A percentile compares a stretch with the other conserved stretches of the same genome.
Conservation (phyloP, 2,113 vertebrate species). For the Vulpes vulpes region DNA sequence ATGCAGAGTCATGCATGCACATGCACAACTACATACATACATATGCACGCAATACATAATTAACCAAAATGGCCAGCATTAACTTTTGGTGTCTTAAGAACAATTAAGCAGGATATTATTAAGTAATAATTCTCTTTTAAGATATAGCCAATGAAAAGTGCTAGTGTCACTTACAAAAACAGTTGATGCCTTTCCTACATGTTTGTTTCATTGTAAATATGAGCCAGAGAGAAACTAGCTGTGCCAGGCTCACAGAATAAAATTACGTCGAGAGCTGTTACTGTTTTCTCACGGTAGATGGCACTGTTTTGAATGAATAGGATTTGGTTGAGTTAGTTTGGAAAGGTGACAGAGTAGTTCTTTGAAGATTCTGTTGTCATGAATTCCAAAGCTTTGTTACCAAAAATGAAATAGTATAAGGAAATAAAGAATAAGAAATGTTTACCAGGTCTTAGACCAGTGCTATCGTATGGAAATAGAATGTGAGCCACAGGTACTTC, state of each 20-base stretch:
- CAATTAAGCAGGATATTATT: background rate
- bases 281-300: conserved; percentile 24
- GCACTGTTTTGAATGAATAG: conserved; percentile 47
- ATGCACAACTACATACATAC: background rate
- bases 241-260: background rate
- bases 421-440: background rate
- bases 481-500: background rate
- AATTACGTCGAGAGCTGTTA: background rate
- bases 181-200: background rate
- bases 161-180: background rate
- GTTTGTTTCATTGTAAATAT: background rate
- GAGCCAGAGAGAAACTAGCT: background rate
- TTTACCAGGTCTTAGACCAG: background rate
- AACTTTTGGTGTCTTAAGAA: background rate
- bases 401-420: background rate
- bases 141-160: background rate
- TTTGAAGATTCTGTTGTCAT: background rate
- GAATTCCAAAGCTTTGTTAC: background rate
- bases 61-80: background rate
- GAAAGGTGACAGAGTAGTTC: background rate
- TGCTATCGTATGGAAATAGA: background rate
- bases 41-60: background rate
- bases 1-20: background rate
- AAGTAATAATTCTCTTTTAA: background rate
- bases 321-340: background rate